Evolutionary conservation across 2,888 invertebrate genomes (phyloP).

Genomic region (Papilio elwesi): DNA sequence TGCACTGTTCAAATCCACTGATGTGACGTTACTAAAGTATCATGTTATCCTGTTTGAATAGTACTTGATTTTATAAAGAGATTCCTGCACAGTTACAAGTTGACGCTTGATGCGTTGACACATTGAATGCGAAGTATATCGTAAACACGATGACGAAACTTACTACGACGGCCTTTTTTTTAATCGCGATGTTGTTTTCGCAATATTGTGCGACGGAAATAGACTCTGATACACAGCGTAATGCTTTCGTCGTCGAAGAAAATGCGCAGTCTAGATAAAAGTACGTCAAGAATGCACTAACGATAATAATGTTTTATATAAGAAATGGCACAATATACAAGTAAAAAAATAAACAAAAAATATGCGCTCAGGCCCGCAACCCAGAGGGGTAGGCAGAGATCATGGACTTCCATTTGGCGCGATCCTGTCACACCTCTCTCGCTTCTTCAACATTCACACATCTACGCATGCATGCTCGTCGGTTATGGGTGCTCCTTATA

Average conservation of each 20-base stretch:
- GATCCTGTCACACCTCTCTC: no score
- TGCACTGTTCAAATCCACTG: background rate
- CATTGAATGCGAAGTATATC: constrained; percentile 12
- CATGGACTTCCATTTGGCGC: no score
- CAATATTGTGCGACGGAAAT: constrained; percentile 13
- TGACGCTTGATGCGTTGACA: background rate
- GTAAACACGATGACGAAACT: constrained; percentile 6
- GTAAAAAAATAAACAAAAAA: no score
- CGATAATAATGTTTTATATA: background rate
- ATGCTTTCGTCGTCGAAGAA: background rate
- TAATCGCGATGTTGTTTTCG: constrained; percentile 14
- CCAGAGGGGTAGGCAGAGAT: no score
- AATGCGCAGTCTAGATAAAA: background rate
- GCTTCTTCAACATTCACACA: no score
- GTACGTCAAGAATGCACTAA: background rate
- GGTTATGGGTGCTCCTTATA: no score
- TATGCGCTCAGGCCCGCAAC: no score
- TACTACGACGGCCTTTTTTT: constrained; percentile 6
- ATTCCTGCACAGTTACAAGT: background rate
- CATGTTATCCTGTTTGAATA: background rate
- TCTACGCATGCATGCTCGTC: no score
- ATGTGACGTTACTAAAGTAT: background rate
- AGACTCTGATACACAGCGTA: background rate
- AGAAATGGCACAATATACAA: no score
- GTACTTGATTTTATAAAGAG: background rate